These are phyloP conservation scores for Nomada fabriciana DNA, from an alignment of 2,888 invertebrate genomes.

Conservation along the genomic window DNA sequence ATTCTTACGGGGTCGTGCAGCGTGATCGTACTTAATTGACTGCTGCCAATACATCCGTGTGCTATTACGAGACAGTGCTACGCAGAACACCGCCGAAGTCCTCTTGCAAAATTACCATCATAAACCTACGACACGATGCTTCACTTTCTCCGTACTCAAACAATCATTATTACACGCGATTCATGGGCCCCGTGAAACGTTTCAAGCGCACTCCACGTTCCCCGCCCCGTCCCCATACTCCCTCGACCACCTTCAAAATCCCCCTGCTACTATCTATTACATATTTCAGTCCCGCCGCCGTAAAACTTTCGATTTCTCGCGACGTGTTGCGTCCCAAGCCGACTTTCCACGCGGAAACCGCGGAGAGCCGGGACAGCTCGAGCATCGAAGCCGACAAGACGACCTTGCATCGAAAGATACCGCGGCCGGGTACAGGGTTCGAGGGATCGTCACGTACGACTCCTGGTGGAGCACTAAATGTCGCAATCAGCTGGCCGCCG, in stretches of 20 bases:
- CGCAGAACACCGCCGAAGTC: not conserved
- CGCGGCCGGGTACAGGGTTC: conserved; percentile 3
- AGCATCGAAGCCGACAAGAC: not conserved
- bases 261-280: too few relatives aligned
- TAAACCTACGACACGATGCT: too few relatives aligned
- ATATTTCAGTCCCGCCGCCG: not conserved
- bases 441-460: conserved; percentile 38
- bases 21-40: conserved; percentile 51
- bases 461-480: conserved; percentile 62
- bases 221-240: too few relatives aligned
- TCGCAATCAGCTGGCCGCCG: conserved; percentile 67
- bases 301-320: conserved; percentile 14
- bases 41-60: conserved; percentile 33
- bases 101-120: not conserved
- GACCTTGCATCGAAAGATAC: conserved; percentile 45
- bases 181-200: not conserved
- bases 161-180: too few relatives aligned
- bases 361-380: not conserved
- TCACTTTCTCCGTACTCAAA: too few relatives aligned
- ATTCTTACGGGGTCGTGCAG: conserved; percentile 42
- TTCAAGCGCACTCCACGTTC: not conserved
- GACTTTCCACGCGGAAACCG: conserved; percentile 18
- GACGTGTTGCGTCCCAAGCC: not conserved
- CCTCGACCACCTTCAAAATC: not conserved
- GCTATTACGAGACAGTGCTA: conserved; percentile 9